Base-by-base conservation (phyloP, 1,140 invertebrate species). In the Megathymus violae region DNA sequence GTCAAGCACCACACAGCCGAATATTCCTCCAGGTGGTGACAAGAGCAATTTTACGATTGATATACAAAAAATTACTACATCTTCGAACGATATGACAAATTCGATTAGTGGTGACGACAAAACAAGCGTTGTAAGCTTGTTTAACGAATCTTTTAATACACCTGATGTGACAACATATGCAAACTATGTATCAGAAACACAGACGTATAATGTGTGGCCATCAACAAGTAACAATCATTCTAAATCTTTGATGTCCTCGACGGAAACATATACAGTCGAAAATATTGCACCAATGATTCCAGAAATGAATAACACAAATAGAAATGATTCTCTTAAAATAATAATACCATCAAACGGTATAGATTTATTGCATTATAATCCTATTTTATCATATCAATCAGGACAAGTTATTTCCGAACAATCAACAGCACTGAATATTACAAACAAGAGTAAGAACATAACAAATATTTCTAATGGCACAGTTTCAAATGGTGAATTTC, bases 1-100 rank as follows among this genome's bases (percentile, higher is more conserved):
- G 34, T 38, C 63, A 43, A 74, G 74, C 16, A 79, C 77, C 31
- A 19, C 38, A 36, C 44, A 47, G 4, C 4, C 63, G 5, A 46
- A n/a, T n/a, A n/a, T n/a, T n/a, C n/a, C 22, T 47, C 41, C 41
- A 25, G 71, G 46, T 69, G 68, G 70, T 47, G 51, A 59, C 44
- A 36, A 27, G 5, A 59, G 19, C 6, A 38, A 62, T 3, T 5
- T 27, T 31, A 31, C 27, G 16, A 56, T 7, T 13, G 25, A 50
- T 41, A 31, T 19, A 40, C 31, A 14, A 41, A 31, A 11, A 19
- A 34, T 15, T 46, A 52, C 38, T 9, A 17, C 15, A 9, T 27
- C 34, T 60, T 54, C 17, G n/a, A 40, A 40, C 22, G 46, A 61
- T 17, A 16, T 17, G 0, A 41, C 31, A 40, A 51, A 41, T 22